phyloP scores from a whole-genome alignment of 2,888 invertebrate species.

The Augiades crinisus region DNA sequence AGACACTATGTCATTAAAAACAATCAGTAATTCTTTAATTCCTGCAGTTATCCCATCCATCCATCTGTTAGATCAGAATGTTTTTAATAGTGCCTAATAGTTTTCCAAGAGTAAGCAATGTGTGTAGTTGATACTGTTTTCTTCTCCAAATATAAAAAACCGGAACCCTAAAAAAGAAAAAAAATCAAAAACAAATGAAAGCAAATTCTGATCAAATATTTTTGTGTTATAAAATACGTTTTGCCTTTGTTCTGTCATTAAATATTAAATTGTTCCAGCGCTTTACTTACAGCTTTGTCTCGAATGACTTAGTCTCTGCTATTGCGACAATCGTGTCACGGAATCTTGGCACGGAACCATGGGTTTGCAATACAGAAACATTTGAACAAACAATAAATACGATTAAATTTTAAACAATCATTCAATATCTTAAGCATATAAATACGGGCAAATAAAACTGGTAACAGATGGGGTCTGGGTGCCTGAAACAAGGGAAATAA shows the following conservation, averaged over 20 bases:
- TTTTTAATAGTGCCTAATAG: too few relatives aligned
- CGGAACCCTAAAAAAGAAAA: too few relatives aligned
- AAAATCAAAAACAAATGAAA: too few relatives aligned
- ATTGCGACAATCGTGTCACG: conserved; percentile 15
- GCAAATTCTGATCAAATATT: neutral
- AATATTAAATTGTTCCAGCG: conserved; percentile 16
- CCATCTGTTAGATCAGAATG: too few relatives aligned
- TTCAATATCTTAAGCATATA: conserved; percentile 85
- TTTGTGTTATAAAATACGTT: neutral
- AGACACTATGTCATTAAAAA: too few relatives aligned
- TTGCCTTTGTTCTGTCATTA: conserved; percentile 13
- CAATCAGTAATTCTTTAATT: too few relatives aligned
- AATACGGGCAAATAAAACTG: conserved; percentile 85
- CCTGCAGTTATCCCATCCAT: too few relatives aligned
- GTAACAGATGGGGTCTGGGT: conserved; percentile 84
- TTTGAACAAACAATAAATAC: too few relatives aligned
- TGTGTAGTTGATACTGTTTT: too few relatives aligned
- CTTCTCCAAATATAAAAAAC: too few relatives aligned
- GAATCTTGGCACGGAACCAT: conserved; percentile 16
- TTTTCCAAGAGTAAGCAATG: too few relatives aligned
- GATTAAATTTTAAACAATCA: conserved; percentile 79
- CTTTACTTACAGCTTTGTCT: conserved; percentile 8
- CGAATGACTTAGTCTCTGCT: conserved; percentile 8
- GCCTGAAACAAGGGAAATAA: conserved; percentile 77
- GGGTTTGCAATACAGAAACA: conserved; percentile 13